Evolutionary conservation across 1,140 invertebrate genomes (phyloP), one percentile per base, ranked within the genome.

Genomic region (Luehdorfia chinensis): DNA sequence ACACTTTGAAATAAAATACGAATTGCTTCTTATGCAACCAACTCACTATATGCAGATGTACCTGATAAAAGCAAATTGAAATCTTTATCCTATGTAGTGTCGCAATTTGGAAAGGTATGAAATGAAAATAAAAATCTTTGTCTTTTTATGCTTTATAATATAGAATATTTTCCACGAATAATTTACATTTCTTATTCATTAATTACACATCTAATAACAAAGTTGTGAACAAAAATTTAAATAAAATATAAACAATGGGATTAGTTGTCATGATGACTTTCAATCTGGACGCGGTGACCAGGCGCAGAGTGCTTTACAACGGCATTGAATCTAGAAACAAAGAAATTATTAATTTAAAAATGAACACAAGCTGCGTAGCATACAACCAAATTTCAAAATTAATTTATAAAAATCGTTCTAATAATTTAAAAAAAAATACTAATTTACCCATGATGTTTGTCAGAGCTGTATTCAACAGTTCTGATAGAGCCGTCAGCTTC

Each of bases 401-500:
- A n/a, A n/a, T n/a, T n/a, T n/a, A n/a, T n/a, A n/a, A n/a, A n/a
- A n/a, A n/a, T n/a, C n/a, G n/a, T n/a, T n/a, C n/a, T n/a, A n/a
- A n/a, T n/a, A 31, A 21, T 41, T 25, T 19, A 12, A 33, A 39
- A 43, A 34, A 44, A 13, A 21, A 28, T 13, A 0, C 19, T 43
- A 31, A 25, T 46, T 77, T 70, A 87, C 84, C 84, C 84, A 19
- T 70, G 62, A 37, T 85, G 72, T 54, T 86, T 86, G 32, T 90
- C 89, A 14, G 89, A 88, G 32, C 78, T 88, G 57, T 89, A 91
- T 63, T 89, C 88, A 4, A 90, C 90, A 34, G 83, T 90, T 39
- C 90, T 81, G 25, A 89, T 58, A 2, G 86, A 88, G 6, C 90
- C 90, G 55, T 90, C 90, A 18, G 90, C 85, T 55, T 90, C 89